A percentile compares a stretch with the other conserved stretches of the same genome.
These are phyloP conservation scores for Boloria euphrosyne DNA, from an alignment of 2,888 invertebrate species.

Conservation along the genomic window DNA sequence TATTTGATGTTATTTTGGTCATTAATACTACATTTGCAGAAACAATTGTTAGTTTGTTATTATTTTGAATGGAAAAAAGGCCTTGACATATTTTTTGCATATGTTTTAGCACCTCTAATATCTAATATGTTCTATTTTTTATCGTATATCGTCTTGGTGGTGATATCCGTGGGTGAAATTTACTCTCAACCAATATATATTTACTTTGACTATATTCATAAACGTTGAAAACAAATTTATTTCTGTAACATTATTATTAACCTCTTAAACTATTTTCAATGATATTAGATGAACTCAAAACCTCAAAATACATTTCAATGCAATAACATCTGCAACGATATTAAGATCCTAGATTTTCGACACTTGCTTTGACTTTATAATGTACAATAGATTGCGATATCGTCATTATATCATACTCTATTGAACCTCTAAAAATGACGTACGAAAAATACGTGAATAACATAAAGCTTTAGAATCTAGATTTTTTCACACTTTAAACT, in stretches of 20 bases:
- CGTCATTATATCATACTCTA: too few relatives aligned
- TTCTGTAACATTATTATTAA: conserved; percentile 7
- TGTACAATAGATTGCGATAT: background rate
- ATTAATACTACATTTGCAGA: background rate
- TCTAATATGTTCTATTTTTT: too few relatives aligned
- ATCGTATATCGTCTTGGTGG: too few relatives aligned
- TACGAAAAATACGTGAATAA: too few relatives aligned
- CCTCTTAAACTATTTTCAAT: conserved; percentile 10
- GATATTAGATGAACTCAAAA: conserved; percentile 2
- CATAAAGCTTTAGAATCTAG: too few relatives aligned
- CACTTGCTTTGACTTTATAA: background rate
- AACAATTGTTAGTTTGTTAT: background rate
- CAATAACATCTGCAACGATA: conserved; percentile 11
- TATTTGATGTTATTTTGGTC: background rate
- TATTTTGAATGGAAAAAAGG: background rate
- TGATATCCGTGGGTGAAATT: background rate
- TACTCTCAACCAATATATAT: background rate
- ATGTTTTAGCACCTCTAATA: too few relatives aligned
- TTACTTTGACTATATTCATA: background rate
- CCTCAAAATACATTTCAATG: conserved; percentile 8
- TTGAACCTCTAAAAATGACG: too few relatives aligned
- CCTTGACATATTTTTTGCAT: too few relatives aligned
- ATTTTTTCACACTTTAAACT: too few relatives aligned
- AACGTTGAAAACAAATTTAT: conserved; percentile 21
- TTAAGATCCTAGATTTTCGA: conserved; percentile 13